Percentiles rank a stretch among this genome's conserved stretches.
These are phyloP conservation scores for Meles meles DNA, from an alignment of 2,113 vertebrate species.

Conservation along the genomic window DNA sequence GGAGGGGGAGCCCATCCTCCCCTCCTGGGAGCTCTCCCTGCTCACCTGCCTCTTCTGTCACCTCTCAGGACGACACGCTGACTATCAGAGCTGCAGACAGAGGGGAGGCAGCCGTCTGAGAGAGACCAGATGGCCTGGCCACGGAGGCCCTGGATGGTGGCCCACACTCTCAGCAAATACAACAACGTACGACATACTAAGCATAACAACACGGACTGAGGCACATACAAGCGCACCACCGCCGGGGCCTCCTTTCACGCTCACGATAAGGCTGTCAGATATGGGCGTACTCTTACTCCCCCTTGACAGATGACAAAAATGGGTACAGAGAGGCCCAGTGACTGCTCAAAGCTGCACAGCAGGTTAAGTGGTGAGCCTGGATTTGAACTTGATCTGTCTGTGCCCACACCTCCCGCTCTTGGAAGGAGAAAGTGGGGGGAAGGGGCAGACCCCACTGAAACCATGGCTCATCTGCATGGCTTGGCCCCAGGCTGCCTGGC, in stretches of 20 bases:
- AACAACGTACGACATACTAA: fast-evolving
- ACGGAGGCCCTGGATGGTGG: neutral
- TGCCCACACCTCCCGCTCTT: neutral
- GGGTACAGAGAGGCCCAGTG: neutral
- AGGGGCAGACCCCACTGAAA: neutral
- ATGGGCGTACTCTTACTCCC: neutral
- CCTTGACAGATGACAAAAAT: neutral
- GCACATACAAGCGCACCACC: fast-evolving
- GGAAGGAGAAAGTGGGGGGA: neutral
- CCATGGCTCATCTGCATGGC: fast-evolving
- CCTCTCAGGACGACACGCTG: slow-evolving; percentile 71
- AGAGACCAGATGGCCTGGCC: neutral
- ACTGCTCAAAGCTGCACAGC: neutral
- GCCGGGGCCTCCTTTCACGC: neutral
- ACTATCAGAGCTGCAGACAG: slow-evolving; percentile 75
- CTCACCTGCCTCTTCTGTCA: slow-evolving; percentile 48
- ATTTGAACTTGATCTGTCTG: neutral
- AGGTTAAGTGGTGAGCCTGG: neutral
- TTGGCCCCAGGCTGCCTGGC: neutral
- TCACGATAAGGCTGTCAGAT: neutral
- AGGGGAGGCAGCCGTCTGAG: slow-evolving; percentile 26
- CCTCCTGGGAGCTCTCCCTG: neutral
- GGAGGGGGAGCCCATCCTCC: too few species aligned
- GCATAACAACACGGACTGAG: neutral
- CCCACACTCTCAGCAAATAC: neutral